phyloP scores from a whole-genome alignment of 2,797 vertebrate species.

The Pseudomugil tenellus region DNA sequence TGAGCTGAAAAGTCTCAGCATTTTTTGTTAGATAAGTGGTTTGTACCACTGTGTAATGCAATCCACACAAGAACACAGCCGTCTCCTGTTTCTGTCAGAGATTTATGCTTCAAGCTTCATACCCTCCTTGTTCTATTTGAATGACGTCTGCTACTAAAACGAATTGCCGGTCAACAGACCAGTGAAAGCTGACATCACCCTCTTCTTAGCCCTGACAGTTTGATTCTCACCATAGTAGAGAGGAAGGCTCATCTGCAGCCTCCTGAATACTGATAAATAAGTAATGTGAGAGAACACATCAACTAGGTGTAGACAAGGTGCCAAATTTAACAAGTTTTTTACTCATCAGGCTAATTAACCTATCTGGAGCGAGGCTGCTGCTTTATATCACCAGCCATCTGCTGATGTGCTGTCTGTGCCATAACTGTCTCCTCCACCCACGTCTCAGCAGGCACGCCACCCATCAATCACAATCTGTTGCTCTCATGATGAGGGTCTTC shows the following conservation, averaged over 20 bases:
- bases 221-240: slow-evolving; percentile 2
- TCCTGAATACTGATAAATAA: slow-evolving; percentile 34
- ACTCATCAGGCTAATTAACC: slow-evolving; percentile 82
- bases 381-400: slow-evolving; percentile 82
- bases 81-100: not conserved
- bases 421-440: slow-evolving; percentile 69
- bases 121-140: slow-evolving; percentile 8
- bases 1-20: not conserved
- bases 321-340: slow-evolving; percentile 76
- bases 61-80: not conserved
- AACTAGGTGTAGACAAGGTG: slow-evolving; percentile 54
- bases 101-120: not conserved
- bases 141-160: slow-evolving; percentile 5
- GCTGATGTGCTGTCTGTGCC: slow-evolving; percentile 67
- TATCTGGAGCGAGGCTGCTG: slow-evolving; percentile 70
- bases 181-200: slow-evolving; percentile 15
- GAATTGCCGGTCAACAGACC: not conserved
- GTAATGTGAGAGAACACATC: slow-evolving; percentile 44
- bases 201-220: slow-evolving; percentile 8
- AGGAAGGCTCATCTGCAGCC: slow-evolving; percentile 12
- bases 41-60: not conserved
- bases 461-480: slow-evolving; percentile 78
- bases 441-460: slow-evolving; percentile 69
- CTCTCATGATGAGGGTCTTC: slow-evolving; percentile 54
- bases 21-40: not conserved